A percentile compares a stretch with the other conserved stretches of the same genome.
Evolutionary conservation across 2,888 invertebrate species (phyloP).

Genomic region (Eulithis testata): DNA sequence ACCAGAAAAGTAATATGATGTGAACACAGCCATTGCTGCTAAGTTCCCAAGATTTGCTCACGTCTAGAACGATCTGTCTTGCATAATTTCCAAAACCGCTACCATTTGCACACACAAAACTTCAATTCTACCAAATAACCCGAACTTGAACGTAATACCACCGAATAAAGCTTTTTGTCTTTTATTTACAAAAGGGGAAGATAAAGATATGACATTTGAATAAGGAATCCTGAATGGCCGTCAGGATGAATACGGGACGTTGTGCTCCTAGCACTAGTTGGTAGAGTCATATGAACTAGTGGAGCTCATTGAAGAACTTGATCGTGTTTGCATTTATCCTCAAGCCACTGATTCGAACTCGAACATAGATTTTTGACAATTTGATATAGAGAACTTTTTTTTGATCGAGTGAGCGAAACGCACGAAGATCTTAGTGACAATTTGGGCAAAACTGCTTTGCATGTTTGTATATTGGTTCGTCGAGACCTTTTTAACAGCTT

Average conservation of each 20-base stretch:
- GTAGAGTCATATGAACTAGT: background rate
- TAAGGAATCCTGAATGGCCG: constrained; percentile 49
- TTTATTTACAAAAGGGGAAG: constrained; percentile 58
- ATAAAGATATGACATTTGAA: constrained; percentile 59
- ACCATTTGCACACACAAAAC: constrained; percentile 34
- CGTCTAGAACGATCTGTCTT: background rate
- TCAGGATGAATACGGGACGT: constrained; percentile 45
- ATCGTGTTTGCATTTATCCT: too few relatives aligned
- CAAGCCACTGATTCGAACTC: too few relatives aligned
- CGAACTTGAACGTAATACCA: constrained; percentile 36
- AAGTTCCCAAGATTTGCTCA: background rate
- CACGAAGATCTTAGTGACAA: too few relatives aligned
- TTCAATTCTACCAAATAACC: constrained; percentile 36
- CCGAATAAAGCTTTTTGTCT: constrained; percentile 50
- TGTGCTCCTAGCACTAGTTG: constrained; percentile 3
- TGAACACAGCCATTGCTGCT: background rate
- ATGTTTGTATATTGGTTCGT: too few relatives aligned
- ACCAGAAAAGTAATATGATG: too few relatives aligned
- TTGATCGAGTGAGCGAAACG: too few relatives aligned
- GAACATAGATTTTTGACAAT: too few relatives aligned
- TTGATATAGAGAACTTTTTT: too few relatives aligned
- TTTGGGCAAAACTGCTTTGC: too few relatives aligned
- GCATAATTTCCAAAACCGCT: constrained; percentile 6
- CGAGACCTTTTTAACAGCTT: too few relatives aligned
- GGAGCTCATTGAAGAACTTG: background rate